Conservation (phyloP, 1,140 invertebrate genomes). For the Drosophila eugracilis region DNA sequence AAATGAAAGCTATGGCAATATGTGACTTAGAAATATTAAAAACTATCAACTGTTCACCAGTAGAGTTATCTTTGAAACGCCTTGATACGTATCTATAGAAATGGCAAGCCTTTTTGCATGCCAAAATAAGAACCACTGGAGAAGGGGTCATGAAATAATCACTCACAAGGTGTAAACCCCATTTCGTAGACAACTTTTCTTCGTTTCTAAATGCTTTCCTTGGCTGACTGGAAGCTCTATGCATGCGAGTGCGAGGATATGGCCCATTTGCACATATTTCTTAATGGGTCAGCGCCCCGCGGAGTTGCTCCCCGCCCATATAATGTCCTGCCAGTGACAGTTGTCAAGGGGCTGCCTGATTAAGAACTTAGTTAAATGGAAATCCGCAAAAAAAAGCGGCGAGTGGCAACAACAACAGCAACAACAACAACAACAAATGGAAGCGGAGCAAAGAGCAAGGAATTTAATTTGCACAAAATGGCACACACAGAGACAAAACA, state of each 20-base stretch:
- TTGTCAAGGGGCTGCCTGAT: constrained; percentile 50
- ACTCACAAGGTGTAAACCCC: background rate
- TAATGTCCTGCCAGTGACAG: constrained; percentile 45
- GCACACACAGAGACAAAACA: constrained; percentile 34
- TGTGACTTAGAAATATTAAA: too few species aligned
- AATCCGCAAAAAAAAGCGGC: constrained; percentile 23
- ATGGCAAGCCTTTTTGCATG: too few species aligned
- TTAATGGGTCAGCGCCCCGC: constrained; percentile 35
- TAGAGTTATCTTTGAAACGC: too few species aligned
- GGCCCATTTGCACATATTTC: constrained; percentile 43
- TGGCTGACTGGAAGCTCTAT: constrained; percentile 3
- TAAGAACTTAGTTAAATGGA: constrained; percentile 67
- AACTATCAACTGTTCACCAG: too few species aligned
- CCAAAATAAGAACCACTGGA: too few species aligned
- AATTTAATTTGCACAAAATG: constrained; percentile 56
- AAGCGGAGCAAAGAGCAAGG: constrained; percentile 45
- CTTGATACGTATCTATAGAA: too few species aligned
- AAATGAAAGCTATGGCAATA: too few species aligned
- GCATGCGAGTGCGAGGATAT: too few species aligned
- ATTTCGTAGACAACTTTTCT: background rate
- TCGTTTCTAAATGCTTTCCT: background rate
- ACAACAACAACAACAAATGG: constrained; percentile 26
- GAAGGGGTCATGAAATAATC: too few species aligned
- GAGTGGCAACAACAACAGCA: constrained; percentile 19
- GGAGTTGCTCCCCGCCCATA: background rate